A percentile compares a stretch with the other conserved stretches of the same genome.
These are phyloP conservation scores for Hemibagrus guttatus DNA, from an alignment of 2,797 vertebrate species.

Conservation along the genomic window DNA sequence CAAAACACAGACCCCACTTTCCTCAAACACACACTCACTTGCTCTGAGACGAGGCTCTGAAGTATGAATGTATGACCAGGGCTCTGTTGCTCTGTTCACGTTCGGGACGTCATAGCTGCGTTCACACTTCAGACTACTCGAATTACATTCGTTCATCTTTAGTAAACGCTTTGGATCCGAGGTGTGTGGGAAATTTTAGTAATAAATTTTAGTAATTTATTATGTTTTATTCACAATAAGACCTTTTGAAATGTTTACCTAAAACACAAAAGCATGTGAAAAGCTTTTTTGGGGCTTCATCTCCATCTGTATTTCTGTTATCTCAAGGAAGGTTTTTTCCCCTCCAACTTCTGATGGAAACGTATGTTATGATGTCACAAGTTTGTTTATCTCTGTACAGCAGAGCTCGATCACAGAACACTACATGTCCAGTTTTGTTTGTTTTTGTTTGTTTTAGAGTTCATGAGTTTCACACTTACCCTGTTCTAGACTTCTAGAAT, in stretches of 20 bases:
- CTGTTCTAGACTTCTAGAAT: neutral
- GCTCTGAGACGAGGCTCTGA: neutral
- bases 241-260: neutral
- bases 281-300: neutral
- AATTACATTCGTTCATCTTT: neutral
- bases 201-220: too few relatives aligned
- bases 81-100: neutral
- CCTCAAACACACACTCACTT: neutral
- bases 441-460: neutral
- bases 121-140: neutral
- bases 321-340: neutral
- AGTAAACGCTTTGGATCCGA: neutral
- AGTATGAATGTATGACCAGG: neutral
- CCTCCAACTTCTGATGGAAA: neutral
- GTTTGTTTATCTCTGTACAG: neutral
- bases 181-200: too few relatives aligned
- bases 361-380: neutral
- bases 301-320: neutral
- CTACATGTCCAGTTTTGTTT: too few relatives aligned
- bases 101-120: neutral
- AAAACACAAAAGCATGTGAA: neutral
- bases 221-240: neutral
- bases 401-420: neutral
- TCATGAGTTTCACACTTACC: neutral
- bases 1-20: neutral